Evolutionary conservation across 2,797 vertebrate genomes (phyloP), one percentile per base, ranked within the genome.

Genomic region (Poeciliopsis presidionis): DNA sequence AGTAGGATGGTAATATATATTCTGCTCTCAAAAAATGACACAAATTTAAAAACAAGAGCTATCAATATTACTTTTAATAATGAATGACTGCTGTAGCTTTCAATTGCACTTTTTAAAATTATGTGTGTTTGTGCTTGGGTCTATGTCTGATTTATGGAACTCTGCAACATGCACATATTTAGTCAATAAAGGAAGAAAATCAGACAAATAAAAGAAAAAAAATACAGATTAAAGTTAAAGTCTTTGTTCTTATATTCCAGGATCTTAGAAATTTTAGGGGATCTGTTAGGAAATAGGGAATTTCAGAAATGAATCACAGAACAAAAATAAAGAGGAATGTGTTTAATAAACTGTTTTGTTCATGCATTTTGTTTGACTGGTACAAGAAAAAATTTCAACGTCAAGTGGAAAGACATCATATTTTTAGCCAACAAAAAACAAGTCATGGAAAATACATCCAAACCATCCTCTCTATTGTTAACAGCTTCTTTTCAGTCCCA

Each of bases 241-340:
- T 47, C 71, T 57, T 5, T 59, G 28, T 20, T 49, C 16, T 28
- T 1, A 13, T n/a, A 46, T 28, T 45, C 25, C 53, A 25, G 47
- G 22, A 59, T 73, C 49, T 69, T 45, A n/a, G 25, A 53, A 61
- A 45, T 57, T 80, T 14, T 73, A 16, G 11, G 72, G 79, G 63
- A 77, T 78, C 78, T 82, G 72, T 76, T 70, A 28, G 59, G 88
- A 87, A 84, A 43, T 12, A 9, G 73, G 87, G 79, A 78, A 87
- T 67, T 88, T 87, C 73, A 75, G 78, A 69, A 78, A 74, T 91
- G 83, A 90, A 76, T 90, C 81, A 90, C 70, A 43, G 36, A 74
- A 72, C 39, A 84, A 57, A 83, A 85, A 84, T 72, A 83, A 55
- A 59, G 73, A 25, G 73, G 72, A 78, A 77, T 84, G 73, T 86